Evolutionary conservation across 2,888 invertebrate genomes (phyloP), one percentile per base, ranked within the genome.

Genomic region (Aporophyla nigra): DNA sequence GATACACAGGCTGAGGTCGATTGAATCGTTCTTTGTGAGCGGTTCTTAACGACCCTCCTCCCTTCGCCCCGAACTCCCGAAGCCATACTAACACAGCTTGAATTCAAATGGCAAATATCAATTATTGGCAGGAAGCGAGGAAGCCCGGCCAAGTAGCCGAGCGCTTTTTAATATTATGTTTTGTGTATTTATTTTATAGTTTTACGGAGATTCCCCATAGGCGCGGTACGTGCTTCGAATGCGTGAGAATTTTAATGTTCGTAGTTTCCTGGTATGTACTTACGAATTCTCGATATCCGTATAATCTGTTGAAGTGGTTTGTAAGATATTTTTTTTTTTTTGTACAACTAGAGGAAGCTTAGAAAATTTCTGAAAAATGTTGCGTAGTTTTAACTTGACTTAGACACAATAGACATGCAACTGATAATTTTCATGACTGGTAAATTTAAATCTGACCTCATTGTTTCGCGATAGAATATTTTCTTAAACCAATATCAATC

Each of bases 21-120:
- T 91, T 88, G 91, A 92, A 91, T 88, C 87, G 91, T 88, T 91
- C 91, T 91, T 89, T 92, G 93, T 91, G 88, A 90, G 86, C 88
- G 87, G 88, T 88, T 87, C 90, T 92, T 92, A 90, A 89, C 90
- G 88, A 90, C 86, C 83, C 83, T 58, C 78, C 86, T 83, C 84
- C 83, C 80, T 81, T 73, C 58, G 19, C 69, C 68, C 77, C 74
- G 46, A 27, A 67, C 72, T 59, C 72, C 83, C 75, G 83, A 78
- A 85, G 84, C 85, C 87, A 33, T 54, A 56, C 88, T 88, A 90
- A 92, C 92, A 90, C 92, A 87, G 90, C 88, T 90, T 91, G 94
- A 93, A 94, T 94, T 93, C 92, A 92, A 93, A 94, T 93, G 90
- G 92, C 90, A 93, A 94, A 94, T 94, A 94, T 92, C 93, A 94